These are phyloP conservation scores for Tetraneura akinire DNA, from an alignment of 1,140 invertebrate species.

Conservation along the genomic window DNA sequence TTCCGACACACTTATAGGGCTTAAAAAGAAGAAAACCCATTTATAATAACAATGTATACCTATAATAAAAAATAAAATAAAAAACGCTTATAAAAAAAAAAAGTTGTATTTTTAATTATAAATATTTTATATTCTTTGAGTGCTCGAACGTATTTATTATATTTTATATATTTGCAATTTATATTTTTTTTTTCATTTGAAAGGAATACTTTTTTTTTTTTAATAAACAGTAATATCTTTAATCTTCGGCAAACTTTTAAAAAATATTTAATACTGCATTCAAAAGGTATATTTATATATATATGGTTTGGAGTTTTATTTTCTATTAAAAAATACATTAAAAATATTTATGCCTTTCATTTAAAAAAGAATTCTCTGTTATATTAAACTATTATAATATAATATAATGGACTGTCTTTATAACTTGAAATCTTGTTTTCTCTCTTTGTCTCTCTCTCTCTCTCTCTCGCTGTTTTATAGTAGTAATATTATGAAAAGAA, in stretches of 20 bases:
- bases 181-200: conserved; percentile 9
- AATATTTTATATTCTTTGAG: conserved; percentile 10
- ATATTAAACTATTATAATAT: conserved; percentile 37
- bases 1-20: background rate
- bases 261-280: conserved; percentile 31
- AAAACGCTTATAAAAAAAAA: conserved; percentile 17
- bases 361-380: conserved; percentile 32
- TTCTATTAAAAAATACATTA: conserved; percentile 40
- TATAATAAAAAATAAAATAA: too few relatives aligned
- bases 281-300: conserved; percentile 36
- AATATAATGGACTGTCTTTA: conserved; percentile 39
- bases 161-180: background rate
- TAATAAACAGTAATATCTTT: conserved; percentile 31
- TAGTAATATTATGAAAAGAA: background rate
- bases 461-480: background rate
- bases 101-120: conserved; percentile 40
- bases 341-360: conserved; percentile 45
- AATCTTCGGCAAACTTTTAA: conserved; percentile 45
- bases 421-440: background rate
- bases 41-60: background rate
- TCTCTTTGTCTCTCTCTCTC: background rate
- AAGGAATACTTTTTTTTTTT: conserved; percentile 11
- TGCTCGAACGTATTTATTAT: background rate
- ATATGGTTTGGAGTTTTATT: conserved; percentile 28
- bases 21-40: background rate